phyloP scores from a whole-genome alignment of 1,140 invertebrate genomes.

The Nebria ingens region DNA sequence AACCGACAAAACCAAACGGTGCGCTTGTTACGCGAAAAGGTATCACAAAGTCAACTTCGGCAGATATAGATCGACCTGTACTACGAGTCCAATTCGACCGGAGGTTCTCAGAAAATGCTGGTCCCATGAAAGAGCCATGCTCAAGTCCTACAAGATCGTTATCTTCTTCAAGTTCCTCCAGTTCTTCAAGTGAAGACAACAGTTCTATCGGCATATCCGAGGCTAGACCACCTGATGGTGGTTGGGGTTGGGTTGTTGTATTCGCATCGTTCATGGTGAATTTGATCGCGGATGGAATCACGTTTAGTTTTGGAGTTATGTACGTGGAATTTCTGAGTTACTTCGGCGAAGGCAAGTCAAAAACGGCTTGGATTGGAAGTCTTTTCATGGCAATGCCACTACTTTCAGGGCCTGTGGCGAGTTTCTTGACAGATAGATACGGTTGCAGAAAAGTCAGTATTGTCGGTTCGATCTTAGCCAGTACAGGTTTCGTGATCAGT shows the following conservation, averaged over 20 bases:
- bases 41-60: conserved; percentile 15
- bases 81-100: conserved; percentile 47
- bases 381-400: conserved; percentile 85
- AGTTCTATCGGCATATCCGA: conserved; percentile 51
- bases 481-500: conserved; percentile 70
- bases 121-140: conserved; percentile 27
- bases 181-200: conserved; percentile 45
- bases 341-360: conserved; percentile 69
- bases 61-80: conserved; percentile 36
- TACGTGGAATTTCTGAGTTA: conserved; percentile 69
- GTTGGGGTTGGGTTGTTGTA: conserved; percentile 73
- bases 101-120: conserved; percentile 32
- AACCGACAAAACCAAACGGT: no score
- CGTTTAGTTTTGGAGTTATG: conserved; percentile 78
- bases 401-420: conserved; percentile 78
- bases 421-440: conserved; percentile 75
- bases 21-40: conserved; percentile 10
- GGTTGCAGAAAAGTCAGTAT: conserved; percentile 75
- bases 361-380: conserved; percentile 82
- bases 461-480: conserved; percentile 65
- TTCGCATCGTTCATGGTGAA: conserved; percentile 82
- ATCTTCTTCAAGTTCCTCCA: conserved; percentile 34
- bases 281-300: conserved; percentile 82
- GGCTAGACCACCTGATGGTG: conserved; percentile 59
- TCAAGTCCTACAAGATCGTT: conserved; percentile 28